Conservation (phyloP, 2,797 vertebrate species). For the Cichlasoma orientale region DNA sequence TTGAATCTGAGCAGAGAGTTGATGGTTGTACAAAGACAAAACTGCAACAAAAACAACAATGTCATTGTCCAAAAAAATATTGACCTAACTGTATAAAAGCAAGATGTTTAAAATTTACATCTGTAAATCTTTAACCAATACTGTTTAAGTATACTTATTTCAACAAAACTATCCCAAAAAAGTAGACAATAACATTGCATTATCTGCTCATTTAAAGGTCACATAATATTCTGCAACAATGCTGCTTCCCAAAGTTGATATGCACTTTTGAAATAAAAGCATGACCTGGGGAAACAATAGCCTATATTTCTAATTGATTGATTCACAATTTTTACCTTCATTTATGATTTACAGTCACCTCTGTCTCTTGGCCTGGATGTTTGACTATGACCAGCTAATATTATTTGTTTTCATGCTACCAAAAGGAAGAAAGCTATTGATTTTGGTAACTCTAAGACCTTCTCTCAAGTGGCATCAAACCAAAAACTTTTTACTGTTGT, state of each 20-base stretch:
- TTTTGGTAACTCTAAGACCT: constrained; percentile 48
- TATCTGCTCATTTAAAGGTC: background rate
- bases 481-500: constrained; percentile 35
- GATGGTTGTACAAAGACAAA: background rate
- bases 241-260: background rate
- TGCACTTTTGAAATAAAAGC: background rate
- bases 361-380: background rate
- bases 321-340: constrained; percentile 10
- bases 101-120: background rate
- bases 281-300: background rate
- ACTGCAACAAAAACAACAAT: background rate
- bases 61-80: background rate
- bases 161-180: background rate
- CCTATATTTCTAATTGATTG: background rate
- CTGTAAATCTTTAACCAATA: background rate
- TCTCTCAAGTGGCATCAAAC: constrained; percentile 24
- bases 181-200: background rate
- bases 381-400: constrained; percentile 13
- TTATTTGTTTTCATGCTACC: background rate
- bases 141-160: background rate
- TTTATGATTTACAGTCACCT: background rate
- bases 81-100: background rate
- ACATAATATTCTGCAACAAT: background rate
- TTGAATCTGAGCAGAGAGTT: background rate
- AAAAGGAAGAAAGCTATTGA: constrained; percentile 33